Base-by-base conservation (phyloP, 2,888 invertebrate genomes). In the Ashinkailepas kermadecensis region DNA sequence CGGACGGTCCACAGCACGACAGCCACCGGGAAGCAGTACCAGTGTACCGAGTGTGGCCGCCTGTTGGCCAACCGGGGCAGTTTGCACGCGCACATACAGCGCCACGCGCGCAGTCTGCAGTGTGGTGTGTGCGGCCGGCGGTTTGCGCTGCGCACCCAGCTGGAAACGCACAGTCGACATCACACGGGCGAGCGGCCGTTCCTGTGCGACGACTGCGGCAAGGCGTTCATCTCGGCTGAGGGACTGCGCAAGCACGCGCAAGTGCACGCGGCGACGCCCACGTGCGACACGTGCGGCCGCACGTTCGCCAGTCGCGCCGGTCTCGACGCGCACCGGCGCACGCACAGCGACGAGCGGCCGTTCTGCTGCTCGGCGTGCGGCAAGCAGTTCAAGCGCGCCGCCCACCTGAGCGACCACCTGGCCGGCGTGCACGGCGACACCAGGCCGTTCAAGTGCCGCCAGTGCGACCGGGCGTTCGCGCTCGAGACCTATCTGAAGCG, bases 161-260 rank as follows among this genome's bases (percentile, higher is more conserved):
- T 84, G 56, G 83, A 83, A 7, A 83, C 83, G 25, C 83, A 84
- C 65, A 70, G 56, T 54, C 81, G 83, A 23, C 83, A 81, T 15
- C 83, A 84, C 81, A 84, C 83, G 15, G 83, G 83, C 21, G 83
- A 84, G 78, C 59, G 83, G 65, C 83, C 83, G 10, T 84, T 82
- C 81, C 78, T 83, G 10, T 84, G 83, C 79, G 81, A 79, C 79
- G 82, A 83, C 65, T 84, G 83, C 81, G 83, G 83, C 13, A 82
- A 83, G 57, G 80, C 83, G 21, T 84, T 84, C 81, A 83, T 82
- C 59, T 83, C 83, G 62, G 83, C 82, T 64, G 83, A 84, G 59
- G 83, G 82, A 39, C 70, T 84, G 21, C 83, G 82, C n/a, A 84
- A 84, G 39, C 83, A 84, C 39, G 81, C 82, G 25, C 62, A 82